Evolutionary conservation across 2,888 invertebrate genomes (phyloP), one percentile per base, ranked within the genome.

Genomic region (Charanyca ferruginea): DNA sequence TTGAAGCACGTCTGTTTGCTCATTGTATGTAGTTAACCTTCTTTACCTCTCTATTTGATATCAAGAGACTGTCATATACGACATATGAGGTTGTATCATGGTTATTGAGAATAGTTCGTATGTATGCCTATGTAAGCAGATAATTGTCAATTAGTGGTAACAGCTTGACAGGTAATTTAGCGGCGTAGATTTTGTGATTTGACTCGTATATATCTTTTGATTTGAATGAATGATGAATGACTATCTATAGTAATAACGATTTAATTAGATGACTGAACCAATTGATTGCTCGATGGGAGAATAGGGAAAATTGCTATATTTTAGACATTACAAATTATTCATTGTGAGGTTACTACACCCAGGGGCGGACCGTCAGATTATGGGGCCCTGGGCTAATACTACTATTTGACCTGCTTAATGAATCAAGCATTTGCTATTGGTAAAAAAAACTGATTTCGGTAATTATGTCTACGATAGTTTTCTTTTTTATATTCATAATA

Each of bases 121-220:
- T 41, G 51, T 51, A 42, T n/a, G n/a, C n/a, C n/a, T 64, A 52
- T 52, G 68, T 73, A 45, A 55, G 49, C 49, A 20, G 42, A 62
- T 67, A 62, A 72, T 67, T 67, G 67, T 45, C 67, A 67, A 67
- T 67, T 67, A 62, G 74, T 65, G 45, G 42, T 44, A 73, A 65
- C 38, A 32, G 49, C 73, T 73, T 45, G 66, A 55, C 32, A n/a
- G 28, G 63, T 67, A 44, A 62, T 62, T 67, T 63, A 67, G 49
- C 18, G 13, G 28, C 42, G 7, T 45, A 51, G 35, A 72, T 51
- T 60, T 35, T 3, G 9, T 16, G 22, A 45, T 23, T 28, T 62
- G 63, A 72, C 51, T 49, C 9, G 49, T 45, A 9, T 45, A 9
- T 62, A 38, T 62, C 62, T 20, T 28, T 28, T 44, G 42, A 18